A percentile compares a stretch with the other conserved stretches of the same genome.
phyloP scores from a whole-genome alignment of 2,113 vertebrate species.

The Sander lucioperca region DNA sequence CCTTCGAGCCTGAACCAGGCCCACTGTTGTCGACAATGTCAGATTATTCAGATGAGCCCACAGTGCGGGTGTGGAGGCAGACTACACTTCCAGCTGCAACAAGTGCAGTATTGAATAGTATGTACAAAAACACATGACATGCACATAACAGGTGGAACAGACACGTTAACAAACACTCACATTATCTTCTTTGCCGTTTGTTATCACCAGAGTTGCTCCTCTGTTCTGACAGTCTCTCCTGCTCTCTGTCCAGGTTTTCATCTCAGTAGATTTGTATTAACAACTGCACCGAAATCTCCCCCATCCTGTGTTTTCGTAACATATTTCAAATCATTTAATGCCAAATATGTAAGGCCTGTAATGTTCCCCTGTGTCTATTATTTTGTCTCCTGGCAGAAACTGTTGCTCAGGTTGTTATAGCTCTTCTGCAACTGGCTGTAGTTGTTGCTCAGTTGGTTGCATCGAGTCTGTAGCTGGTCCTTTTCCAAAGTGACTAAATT shows the following conservation, averaged over 20 bases:
- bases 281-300: background rate
- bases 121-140: too few relatives aligned
- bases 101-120: too few relatives aligned
- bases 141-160: background rate
- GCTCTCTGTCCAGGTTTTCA: background rate
- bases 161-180: conserved; percentile 29
- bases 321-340: background rate
- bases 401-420: accelerated
- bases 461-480: too few relatives aligned
- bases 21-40: too few relatives aligned
- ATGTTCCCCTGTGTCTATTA: background rate
- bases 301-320: background rate
- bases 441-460: too few relatives aligned
- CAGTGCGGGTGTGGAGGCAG: too few relatives aligned
- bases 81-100: too few relatives aligned
- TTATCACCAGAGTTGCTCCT: conserved; percentile 29
- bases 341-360: too few relatives aligned
- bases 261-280: conserved; percentile 40
- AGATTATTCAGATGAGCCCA: too few relatives aligned
- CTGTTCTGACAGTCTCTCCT: background rate
- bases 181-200: background rate
- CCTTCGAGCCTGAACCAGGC: too few relatives aligned
- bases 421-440: background rate
- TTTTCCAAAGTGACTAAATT: too few relatives aligned
- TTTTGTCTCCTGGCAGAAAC: background rate